These are phyloP conservation scores for Galleria mellonella DNA, from an alignment of 1,140 invertebrate genomes.

Conservation along the genomic window DNA sequence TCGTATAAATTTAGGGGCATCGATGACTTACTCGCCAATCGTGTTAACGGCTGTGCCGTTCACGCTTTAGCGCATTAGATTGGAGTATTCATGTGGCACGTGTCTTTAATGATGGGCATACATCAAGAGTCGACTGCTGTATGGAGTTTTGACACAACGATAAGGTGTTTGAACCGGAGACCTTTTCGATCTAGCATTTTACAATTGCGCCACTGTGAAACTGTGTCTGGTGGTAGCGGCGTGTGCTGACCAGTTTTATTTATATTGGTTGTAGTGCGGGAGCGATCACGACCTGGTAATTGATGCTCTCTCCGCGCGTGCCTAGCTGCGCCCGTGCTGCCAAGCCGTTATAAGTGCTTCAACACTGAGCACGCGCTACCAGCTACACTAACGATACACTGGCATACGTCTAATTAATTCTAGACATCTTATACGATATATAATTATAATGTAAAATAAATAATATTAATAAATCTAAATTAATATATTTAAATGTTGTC, in stretches of 20 bases:
- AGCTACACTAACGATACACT: too few relatives aligned
- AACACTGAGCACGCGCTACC: too few relatives aligned
- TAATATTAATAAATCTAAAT: too few relatives aligned
- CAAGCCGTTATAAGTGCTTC: background rate
- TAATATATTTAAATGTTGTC: too few relatives aligned
- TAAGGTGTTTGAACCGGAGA: conserved; percentile 51
- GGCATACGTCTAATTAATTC: too few relatives aligned
- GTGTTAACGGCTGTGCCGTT: background rate
- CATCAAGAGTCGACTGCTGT: background rate
- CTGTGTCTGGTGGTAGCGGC: conserved; percentile 26
- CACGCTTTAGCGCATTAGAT: too few relatives aligned
- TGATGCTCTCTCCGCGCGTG: conserved; percentile 59
- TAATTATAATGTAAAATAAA: too few relatives aligned
- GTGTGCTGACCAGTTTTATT: conserved; percentile 55
- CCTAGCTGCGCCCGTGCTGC: conserved; percentile 11
- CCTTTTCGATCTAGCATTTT: conserved; percentile 60
- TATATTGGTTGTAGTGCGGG: conserved; percentile 59
- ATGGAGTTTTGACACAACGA: conserved; percentile 29
- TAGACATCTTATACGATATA: too few relatives aligned
- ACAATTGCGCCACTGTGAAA: conserved; percentile 53
- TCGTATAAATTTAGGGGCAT: background rate
- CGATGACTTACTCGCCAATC: background rate
- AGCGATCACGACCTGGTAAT: conserved; percentile 66
- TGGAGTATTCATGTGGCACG: too few relatives aligned
- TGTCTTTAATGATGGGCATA: too few relatives aligned